Conservation (phyloP, 2,888 invertebrate species). For the Cantharis rufa region DNA sequence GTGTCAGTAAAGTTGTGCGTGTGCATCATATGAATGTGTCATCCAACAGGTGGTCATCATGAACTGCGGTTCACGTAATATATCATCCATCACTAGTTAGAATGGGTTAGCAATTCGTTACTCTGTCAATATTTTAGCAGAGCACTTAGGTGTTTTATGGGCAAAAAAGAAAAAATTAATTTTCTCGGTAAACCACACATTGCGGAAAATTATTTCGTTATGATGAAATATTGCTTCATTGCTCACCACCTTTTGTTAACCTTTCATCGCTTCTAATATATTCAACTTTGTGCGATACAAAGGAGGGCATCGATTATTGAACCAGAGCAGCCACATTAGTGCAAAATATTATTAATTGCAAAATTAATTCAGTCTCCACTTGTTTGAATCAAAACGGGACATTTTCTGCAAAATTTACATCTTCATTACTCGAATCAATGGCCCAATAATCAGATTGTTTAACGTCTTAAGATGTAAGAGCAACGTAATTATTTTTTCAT, state of each 20-base stretch:
- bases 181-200: neutral
- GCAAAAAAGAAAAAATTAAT: slow-evolving; percentile 11
- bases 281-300: neutral
- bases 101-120: slow-evolving; percentile 37
- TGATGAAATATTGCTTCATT: neutral
- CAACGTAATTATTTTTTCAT: neutral
- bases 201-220: neutral
- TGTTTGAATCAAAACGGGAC: neutral
- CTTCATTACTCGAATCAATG: neutral
- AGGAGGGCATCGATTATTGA: neutral
- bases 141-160: slow-evolving; percentile 14
- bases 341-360: neutral
- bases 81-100: slow-evolving; percentile 34
- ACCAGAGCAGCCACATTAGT: neutral
- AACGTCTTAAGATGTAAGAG: neutral
- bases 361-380: neutral
- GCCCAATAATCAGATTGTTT: neutral
- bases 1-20: slow-evolving; percentile 28
- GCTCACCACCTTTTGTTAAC: neutral
- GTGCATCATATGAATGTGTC: slow-evolving; percentile 41
- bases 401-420: neutral
- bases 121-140: slow-evolving; percentile 27
- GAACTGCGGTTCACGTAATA: slow-evolving; percentile 35
- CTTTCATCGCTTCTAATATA: neutral
- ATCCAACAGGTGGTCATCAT: slow-evolving; percentile 45